A percentile compares a stretch with the other conserved stretches of the same genome.
Conservation (phyloP, 2,113 vertebrate genomes). For the Bolborhynchus lineola region DNA sequence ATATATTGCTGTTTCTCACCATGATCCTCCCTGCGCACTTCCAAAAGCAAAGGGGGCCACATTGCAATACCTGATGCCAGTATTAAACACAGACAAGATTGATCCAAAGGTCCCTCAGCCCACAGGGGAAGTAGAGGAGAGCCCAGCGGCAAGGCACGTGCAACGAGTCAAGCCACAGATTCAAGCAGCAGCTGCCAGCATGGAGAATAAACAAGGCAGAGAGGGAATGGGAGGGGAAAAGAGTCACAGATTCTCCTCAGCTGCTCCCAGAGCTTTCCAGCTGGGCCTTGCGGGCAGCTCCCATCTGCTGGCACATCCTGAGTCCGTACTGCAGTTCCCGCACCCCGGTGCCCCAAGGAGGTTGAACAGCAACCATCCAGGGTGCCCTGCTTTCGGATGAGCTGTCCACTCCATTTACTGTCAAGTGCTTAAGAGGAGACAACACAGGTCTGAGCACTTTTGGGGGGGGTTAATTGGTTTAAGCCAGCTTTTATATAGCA, state of each 20-base stretch:
- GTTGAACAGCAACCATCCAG: neutral
- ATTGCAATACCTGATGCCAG: neutral
- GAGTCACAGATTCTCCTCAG: neutral
- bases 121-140: neutral
- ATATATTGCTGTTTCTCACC: neutral
- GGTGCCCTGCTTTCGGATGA: neutral
- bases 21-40: neutral
- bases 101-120: neutral
- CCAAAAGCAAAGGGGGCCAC: neutral
- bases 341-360: neutral
- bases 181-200: neutral
- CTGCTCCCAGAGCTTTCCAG: neutral
- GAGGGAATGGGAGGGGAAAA: neutral
- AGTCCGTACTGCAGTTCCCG: neutral
- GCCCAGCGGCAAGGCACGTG: neutral
- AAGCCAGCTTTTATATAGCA: neutral
- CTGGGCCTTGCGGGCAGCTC: constrained; percentile 23
- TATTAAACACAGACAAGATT: neutral
- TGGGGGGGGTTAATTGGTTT: neutral
- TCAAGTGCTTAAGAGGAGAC: neutral
- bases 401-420: neutral
- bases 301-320: constrained; percentile 42
- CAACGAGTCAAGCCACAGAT: neutral
- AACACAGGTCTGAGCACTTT: neutral
- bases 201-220: neutral